These are phyloP conservation scores for Adoxophyes honmai DNA, from an alignment of 1,140 invertebrate species.

Conservation along the genomic window DNA sequence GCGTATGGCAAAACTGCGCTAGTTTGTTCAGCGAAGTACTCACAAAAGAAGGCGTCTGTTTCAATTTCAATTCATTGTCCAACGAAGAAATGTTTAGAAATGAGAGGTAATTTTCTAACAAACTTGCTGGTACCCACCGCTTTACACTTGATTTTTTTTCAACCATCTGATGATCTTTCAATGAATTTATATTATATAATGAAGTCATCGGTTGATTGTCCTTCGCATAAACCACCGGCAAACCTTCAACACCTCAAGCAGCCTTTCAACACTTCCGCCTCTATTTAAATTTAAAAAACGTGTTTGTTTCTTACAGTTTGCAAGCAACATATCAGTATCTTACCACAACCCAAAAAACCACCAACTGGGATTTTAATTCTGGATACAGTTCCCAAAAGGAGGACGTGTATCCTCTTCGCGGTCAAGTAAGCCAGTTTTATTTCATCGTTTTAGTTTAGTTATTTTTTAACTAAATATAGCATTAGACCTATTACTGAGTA, in stretches of 20 bases:
- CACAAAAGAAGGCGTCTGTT: conserved; percentile 29
- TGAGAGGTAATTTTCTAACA: conserved; percentile 21
- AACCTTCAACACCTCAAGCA: no score
- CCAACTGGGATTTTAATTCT: not conserved
- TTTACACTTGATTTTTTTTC: not conserved
- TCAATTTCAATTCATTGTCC: conserved; percentile 26
- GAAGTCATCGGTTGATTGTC: no score
- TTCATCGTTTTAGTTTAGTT: no score
- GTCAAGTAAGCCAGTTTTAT: no score
- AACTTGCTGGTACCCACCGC: not conserved
- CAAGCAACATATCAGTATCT: not conserved
- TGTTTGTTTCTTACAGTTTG: conserved; percentile 20
- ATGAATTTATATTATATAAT: no score
- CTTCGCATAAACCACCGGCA: no score
- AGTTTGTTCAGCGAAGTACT: conserved; percentile 22
- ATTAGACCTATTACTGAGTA: no score
- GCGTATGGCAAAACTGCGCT: not conserved
- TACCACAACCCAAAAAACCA: not conserved
- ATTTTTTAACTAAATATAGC: no score
- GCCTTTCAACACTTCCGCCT: not conserved
- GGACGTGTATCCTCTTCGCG: no score
- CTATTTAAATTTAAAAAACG: no score
- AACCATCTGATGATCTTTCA: not conserved
- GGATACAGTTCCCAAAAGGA: no score
- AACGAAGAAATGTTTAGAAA: conserved; percentile 25